Base-by-base conservation (phyloP, 2,113 vertebrate species). In the Phalacrocorax carbo region DNA sequence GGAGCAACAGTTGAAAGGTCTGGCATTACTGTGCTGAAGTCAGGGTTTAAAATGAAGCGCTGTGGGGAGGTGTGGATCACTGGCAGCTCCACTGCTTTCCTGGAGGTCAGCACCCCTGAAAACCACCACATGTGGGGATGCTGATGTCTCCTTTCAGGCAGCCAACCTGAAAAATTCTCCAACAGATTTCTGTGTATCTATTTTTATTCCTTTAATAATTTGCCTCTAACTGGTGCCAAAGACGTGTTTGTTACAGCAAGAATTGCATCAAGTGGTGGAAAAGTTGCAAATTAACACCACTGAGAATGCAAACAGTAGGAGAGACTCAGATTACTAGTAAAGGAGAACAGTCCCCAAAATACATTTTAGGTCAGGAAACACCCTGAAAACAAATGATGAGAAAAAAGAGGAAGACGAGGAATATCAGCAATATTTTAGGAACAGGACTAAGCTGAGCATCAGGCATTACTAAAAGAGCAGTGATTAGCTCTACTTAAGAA, bases 41-140 rank as follows among this genome's bases (percentile, higher is more conserved):
- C 1, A 0, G 9, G 27, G 38, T 54, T 82, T 20, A 48, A 29
- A 68, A 77, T 8, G 26, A 77, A 68, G 76, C 0, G 0, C 54
- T 51, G 64, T 10, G 51, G 71, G 72, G 30, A 82, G 36, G 26
- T 57, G 54, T 1, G 9, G 58, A 65, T 34, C 68, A n/a, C 26
- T 3, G 17, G 73, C 64, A 71, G 32, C 22, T 42, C 40, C 0
- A 0, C 25, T 54, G 65, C 40, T n/a, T 62, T 70, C 73, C 27
- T 77, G 40, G 20, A 25, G 13, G 46, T 64, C 70, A 90, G 61
- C 75, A n/a, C 61, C 52, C 69, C 72, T 44, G 58, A 62, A 83
- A 85, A 55, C 13, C 54, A 88, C 54, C 7, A 2, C 17, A 17
- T 0, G 0, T 0, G 2, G 32, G 27, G 61, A 30, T 46, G 40